Evolutionary conservation across 30 jellyfish, hydroid and myxozoan species (phyloP).

Genomic region (Mastigias papua): DNA sequence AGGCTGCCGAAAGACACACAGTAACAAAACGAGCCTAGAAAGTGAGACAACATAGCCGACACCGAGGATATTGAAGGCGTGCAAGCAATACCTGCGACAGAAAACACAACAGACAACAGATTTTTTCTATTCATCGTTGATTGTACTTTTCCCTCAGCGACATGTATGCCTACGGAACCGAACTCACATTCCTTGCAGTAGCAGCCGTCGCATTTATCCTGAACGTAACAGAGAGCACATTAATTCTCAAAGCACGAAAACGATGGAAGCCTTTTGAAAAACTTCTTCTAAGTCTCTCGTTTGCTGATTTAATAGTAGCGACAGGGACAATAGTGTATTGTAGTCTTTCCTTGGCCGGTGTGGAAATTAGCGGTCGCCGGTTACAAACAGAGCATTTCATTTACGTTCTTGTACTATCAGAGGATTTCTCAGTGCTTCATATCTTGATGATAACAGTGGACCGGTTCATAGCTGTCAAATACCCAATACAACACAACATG

Average conservation of each 20-base stretch:
- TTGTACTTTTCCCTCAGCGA: too few relatives aligned
- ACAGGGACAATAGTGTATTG: neutral
- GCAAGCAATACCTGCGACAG: too few relatives aligned
- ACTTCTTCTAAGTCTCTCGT: constrained; percentile 56
- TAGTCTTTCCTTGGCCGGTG: constrained; percentile 1
- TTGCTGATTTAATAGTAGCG: constrained; percentile 45
- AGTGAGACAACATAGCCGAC: too few relatives aligned
- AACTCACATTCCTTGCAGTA: constrained; percentile 1
- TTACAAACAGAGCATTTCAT: neutral
- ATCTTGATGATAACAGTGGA: constrained; percentile 52
- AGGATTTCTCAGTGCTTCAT: constrained; percentile 16
- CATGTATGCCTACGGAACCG: neutral
- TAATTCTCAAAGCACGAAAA: constrained; percentile 4
- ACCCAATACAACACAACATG: constrained; percentile 43
- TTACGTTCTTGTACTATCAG: constrained; percentile 12
- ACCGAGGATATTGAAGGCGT: too few relatives aligned
- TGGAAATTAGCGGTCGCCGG: neutral
- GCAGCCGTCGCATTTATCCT: constrained; percentile 22
- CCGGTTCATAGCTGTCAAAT: constrained; percentile 47
- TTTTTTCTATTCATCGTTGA: too few relatives aligned
- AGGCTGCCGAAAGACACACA: too few relatives aligned
- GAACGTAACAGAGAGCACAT: constrained; percentile 3
- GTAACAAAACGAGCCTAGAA: too few relatives aligned
- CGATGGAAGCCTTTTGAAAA: constrained; percentile 60
- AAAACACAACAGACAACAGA: too few relatives aligned